Conservation (phyloP, 2,797 vertebrate genomes). For the Scyliorhinus canicula region DNA sequence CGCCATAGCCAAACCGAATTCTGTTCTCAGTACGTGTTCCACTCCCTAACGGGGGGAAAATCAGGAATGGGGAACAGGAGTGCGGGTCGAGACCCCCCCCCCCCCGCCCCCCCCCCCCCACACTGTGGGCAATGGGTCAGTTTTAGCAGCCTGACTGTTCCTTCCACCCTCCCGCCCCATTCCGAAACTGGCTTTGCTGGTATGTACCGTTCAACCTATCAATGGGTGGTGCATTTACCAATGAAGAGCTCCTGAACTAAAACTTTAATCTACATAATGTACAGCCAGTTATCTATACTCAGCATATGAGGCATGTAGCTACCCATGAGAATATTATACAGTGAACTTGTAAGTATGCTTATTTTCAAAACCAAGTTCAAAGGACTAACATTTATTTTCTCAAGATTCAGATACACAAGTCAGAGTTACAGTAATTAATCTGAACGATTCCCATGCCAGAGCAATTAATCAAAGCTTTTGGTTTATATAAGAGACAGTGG, state of each 20-base stretch:
- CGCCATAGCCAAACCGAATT: not conserved
- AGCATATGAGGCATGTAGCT: not conserved
- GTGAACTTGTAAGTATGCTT: not conserved
- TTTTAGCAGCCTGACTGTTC: not conserved
- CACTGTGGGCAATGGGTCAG: not conserved
- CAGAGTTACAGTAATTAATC: not conserved
- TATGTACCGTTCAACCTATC: not conserved
- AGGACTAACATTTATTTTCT: not conserved
- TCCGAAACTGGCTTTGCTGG: not conserved
- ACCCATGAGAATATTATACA: not conserved
- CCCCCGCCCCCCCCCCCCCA: too few relatives aligned
- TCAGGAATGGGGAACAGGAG: not conserved
- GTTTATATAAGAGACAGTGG: not conserved
- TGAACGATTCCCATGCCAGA: not conserved
- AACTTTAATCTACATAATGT: not conserved
- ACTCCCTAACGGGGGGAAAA: not conserved
- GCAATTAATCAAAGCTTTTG: not conserved
- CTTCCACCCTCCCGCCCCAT: too few relatives aligned
- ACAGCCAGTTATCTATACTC: not conserved
- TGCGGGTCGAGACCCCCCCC: too few relatives aligned
- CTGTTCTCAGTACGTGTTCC: not conserved
- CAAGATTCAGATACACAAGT: not conserved
- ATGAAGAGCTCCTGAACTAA: not conserved
- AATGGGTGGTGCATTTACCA: not conserved
- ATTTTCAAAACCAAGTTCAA: slow-evolving; percentile 25